Conservation (phyloP, 2,888 invertebrate genomes). For the Horisme vitalbata region DNA sequence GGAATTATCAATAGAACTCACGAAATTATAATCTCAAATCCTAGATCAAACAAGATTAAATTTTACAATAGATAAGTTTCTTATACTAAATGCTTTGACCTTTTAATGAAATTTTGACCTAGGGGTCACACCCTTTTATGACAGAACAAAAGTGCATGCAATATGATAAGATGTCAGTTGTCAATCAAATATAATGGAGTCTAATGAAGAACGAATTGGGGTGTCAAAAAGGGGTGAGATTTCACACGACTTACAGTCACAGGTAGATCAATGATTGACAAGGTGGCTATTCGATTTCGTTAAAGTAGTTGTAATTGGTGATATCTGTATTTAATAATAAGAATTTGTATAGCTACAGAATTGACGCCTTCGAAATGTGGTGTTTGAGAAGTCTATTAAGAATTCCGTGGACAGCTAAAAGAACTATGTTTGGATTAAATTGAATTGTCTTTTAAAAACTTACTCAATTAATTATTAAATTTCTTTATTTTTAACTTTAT, state of each 20-base stretch:
- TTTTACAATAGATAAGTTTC: slow-evolving; percentile 41
- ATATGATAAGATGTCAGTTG: slow-evolving; percentile 54
- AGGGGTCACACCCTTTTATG: slow-evolving; percentile 50
- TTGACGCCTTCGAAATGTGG: no score
- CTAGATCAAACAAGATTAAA: slow-evolving; percentile 48
- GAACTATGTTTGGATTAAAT: no score
- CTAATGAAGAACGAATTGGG: slow-evolving; percentile 51
- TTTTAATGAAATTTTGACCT: slow-evolving; percentile 54
- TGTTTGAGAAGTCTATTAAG: no score
- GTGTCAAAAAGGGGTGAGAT: slow-evolving; percentile 36
- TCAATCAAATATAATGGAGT: slow-evolving; percentile 59
- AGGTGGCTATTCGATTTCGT: slow-evolving; percentile 12
- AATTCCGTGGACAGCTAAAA: no score
- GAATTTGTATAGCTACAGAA: no score
- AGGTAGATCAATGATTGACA: slow-evolving; percentile 25
- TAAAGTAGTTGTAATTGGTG: no score
- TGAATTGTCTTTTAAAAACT: no score
- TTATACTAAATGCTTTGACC: slow-evolving; percentile 49
- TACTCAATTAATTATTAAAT: no score
- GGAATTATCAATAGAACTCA: slow-evolving; percentile 51
- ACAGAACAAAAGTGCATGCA: slow-evolving; percentile 45
- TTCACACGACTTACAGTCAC: slow-evolving; percentile 38
- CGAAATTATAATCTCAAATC: slow-evolving; percentile 39
- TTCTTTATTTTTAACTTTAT: no score
- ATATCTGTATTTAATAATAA: no score